Conservation (phyloP, 1,140 invertebrate species). For the Tetramorium parvispinum region DNA sequence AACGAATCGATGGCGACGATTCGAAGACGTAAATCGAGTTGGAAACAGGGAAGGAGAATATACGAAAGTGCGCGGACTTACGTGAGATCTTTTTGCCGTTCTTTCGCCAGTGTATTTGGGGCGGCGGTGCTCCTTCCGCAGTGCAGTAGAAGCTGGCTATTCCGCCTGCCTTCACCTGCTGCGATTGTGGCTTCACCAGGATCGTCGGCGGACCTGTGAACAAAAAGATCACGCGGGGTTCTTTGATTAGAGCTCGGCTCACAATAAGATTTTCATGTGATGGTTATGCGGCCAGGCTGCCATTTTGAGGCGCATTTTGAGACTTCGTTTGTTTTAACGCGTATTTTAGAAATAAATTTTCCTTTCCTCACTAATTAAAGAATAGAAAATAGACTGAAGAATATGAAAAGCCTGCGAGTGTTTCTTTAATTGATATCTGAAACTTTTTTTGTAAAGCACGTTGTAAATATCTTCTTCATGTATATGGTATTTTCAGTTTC, state of each 20-base stretch:
- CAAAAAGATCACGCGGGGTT: slow-evolving; percentile 74
- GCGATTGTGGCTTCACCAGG: slow-evolving; percentile 93
- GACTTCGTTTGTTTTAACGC: background rate
- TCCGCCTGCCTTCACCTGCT: slow-evolving; percentile 95
- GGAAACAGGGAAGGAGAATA: background rate
- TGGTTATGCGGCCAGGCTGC: background rate
- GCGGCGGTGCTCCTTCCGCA: slow-evolving; percentile 95
- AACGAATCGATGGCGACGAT: background rate
- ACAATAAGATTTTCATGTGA: slow-evolving; percentile 24
- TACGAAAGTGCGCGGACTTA: slow-evolving; percentile 84
- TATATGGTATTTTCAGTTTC: background rate
- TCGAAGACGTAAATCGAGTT: background rate
- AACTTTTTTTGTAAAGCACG: background rate
- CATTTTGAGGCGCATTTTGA: slow-evolving; percentile 10
- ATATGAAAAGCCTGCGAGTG: background rate
- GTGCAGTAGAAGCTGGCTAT: slow-evolving; percentile 98
- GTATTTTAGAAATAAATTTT: slow-evolving; percentile 12
- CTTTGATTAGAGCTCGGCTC: slow-evolving; percentile 59
- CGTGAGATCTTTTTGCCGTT: slow-evolving; percentile 94
- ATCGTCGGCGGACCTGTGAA: slow-evolving; percentile 96
- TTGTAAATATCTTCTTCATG: background rate
- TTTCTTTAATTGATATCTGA: background rate
- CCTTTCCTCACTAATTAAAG: background rate
- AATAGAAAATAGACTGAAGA: background rate
- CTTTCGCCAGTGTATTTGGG: slow-evolving; percentile 96